Evolutionary conservation across 2,113 vertebrate species (phyloP).

Genomic region (Oophaga pumilio): DNA sequence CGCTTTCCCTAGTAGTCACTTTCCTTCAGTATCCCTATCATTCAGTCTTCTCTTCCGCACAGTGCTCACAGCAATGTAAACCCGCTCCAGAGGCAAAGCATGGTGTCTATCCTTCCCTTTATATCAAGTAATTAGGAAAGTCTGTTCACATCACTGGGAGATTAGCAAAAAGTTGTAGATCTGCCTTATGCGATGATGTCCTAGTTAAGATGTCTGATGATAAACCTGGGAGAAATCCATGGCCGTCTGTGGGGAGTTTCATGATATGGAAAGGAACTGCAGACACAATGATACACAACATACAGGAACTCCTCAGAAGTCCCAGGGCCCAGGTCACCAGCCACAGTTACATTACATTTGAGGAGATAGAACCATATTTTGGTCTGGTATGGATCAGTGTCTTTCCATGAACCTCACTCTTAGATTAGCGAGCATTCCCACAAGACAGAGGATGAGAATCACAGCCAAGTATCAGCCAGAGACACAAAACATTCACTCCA

Average conservation of each 20-base stretch:
- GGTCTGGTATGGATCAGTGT: slow-evolving; percentile 22
- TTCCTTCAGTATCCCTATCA: no score
- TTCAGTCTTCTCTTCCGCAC: no score
- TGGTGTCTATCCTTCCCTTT: no score
- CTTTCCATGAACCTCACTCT: background rate
- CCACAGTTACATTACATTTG: slow-evolving; percentile 18
- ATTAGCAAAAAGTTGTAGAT: background rate
- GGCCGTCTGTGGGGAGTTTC: no score
- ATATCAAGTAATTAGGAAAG: no score
- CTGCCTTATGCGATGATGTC: background rate
- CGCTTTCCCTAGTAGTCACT: no score
- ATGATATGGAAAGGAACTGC: no score
- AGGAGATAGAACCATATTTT: background rate
- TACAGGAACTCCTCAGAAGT: background rate
- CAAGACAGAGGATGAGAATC: background rate
- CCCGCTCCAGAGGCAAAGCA: no score
- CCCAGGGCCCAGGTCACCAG: background rate
- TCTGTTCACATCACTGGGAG: background rate
- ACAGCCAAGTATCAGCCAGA: slow-evolving; percentile 7
- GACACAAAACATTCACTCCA: slow-evolving; percentile 13
- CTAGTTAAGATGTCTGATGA: no score
- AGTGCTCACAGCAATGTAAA: no score
- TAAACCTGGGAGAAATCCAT: no score
- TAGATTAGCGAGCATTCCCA: slow-evolving; percentile 6
- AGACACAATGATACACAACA: no score